Evolutionary conservation across 2,113 vertebrate genomes (phyloP).

Genomic region (Dipodomys spectabilis): DNA sequence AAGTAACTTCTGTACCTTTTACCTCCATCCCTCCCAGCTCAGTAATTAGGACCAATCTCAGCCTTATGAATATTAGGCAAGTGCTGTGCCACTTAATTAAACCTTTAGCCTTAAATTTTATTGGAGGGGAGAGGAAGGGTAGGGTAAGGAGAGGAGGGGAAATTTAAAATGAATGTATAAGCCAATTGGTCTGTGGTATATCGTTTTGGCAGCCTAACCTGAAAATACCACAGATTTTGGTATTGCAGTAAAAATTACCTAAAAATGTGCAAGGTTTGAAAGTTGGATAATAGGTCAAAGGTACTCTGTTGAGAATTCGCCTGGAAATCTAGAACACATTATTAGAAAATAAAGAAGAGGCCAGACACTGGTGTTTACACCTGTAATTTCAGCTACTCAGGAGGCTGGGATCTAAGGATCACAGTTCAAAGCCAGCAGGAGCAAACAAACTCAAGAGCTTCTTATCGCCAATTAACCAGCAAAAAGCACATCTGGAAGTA

Average conservation of each 20-base stretch:
- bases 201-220: neutral
- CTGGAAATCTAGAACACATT: neutral
- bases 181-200: neutral
- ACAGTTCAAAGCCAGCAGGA: no score
- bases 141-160: no score
- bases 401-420: no score
- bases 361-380: no score
- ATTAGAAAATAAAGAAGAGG: neutral
- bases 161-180: neutral
- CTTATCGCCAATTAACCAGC: no score
- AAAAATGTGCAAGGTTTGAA: neutral
- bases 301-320: neutral
- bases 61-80: neutral
- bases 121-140: no score
- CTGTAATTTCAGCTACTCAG: no score
- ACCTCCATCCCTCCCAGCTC: neutral
- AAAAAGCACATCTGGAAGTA: no score
- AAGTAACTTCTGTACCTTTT: neutral
- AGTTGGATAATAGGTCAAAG: neutral
- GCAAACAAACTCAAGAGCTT: no score
- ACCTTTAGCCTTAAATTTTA: neutral
- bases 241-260: neutral
- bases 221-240: neutral
- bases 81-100: neutral
- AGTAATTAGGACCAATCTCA: neutral